phyloP scores from a whole-genome alignment of 2,888 invertebrate genomes.

The Homarus gammarus region DNA sequence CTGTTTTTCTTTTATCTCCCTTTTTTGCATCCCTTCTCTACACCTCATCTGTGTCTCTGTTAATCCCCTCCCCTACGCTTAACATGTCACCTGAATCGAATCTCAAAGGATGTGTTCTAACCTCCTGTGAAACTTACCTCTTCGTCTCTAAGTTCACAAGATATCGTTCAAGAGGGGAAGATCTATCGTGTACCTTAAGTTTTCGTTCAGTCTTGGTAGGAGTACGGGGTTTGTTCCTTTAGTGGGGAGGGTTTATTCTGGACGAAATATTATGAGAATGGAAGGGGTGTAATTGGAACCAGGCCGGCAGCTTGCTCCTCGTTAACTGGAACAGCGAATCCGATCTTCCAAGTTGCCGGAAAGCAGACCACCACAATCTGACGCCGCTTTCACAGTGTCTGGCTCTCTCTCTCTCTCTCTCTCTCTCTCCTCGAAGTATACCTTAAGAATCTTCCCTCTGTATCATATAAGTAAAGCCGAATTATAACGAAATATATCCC shows the following conservation, averaged over 20 bases:
- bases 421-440: too few relatives aligned
- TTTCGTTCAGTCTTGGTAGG: too few relatives aligned
- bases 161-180: conserved; percentile 35
- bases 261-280: conserved; percentile 29
- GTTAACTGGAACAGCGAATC: conserved; percentile 60
- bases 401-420: conserved; percentile 10
- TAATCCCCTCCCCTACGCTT: conserved; percentile 31
- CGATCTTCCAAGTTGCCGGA: conserved; percentile 54
- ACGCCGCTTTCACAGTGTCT: not conserved
- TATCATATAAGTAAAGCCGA: too few relatives aligned
- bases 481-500: too few relatives aligned
- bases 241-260: too few relatives aligned
- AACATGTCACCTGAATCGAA: conserved; percentile 45
- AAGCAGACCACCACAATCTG: conserved; percentile 32
- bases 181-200: too few relatives aligned
- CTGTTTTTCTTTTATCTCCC: not conserved
- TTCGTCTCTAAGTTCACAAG: not conserved
- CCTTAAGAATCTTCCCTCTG: too few relatives aligned
- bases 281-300: conserved; percentile 11
- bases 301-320: conserved; percentile 39
- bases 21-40: conserved; percentile 14
- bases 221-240: too few relatives aligned
- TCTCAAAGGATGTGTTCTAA: conserved; percentile 47
- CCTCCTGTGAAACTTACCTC: conserved; percentile 51
- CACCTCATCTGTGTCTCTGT: too few relatives aligned